Percentiles rank a stretch among this genome's conserved stretches.
Conservation (phyloP, 2,113 vertebrate species). For the Hemiscyllium ocellatum region DNA sequence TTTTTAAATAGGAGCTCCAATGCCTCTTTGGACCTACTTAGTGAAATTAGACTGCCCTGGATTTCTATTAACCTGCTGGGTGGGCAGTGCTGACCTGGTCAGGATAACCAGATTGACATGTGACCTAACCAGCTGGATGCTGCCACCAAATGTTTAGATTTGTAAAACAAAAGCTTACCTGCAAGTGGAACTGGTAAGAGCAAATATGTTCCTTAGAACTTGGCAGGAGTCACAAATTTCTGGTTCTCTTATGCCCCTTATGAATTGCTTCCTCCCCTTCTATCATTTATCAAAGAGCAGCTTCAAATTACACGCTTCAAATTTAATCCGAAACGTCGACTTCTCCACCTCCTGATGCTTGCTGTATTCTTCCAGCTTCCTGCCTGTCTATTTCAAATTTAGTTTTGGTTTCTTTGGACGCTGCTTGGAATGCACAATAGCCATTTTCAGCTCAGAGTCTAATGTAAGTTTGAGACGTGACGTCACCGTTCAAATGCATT, state of each 20-base stretch:
- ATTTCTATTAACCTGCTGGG: background rate
- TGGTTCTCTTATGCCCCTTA: background rate
- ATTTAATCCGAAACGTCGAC: background rate
- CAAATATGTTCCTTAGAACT: background rate
- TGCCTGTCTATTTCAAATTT: background rate
- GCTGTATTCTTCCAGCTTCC: too few relatives aligned
- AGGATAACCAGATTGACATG: background rate
- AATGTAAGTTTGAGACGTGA: background rate
- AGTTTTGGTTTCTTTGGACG: background rate
- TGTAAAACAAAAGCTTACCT: background rate
- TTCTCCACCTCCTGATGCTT: too few relatives aligned
- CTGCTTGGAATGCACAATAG: background rate
- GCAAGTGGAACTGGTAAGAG: background rate
- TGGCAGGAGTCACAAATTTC: background rate
- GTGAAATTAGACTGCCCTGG: background rate
- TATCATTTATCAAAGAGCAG: background rate
- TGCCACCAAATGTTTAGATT: background rate
- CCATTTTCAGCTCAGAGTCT: background rate
- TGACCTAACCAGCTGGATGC: background rate
- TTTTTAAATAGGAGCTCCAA: background rate
- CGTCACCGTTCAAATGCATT: background rate
- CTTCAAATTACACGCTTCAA: background rate
- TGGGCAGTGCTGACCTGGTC: background rate
- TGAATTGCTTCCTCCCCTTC: background rate
- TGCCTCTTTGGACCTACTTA: background rate